A percentile compares a stretch with the other conserved stretches of the same genome.
Conservation (phyloP, 2,113 vertebrate species). For the Herpetotheres cachinnans region DNA sequence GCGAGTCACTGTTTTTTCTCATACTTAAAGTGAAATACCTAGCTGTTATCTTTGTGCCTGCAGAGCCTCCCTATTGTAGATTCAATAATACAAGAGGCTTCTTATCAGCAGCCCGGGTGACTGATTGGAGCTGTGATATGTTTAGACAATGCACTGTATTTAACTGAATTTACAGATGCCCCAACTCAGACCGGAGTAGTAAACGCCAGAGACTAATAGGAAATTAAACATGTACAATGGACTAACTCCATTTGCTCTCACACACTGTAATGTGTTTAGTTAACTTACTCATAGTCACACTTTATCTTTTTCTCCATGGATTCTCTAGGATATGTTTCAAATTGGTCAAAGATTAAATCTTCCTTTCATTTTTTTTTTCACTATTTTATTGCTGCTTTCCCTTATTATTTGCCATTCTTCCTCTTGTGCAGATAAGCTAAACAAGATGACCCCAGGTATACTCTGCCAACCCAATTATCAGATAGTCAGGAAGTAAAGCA, state of each 20-base stretch:
- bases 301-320: slow-evolving; percentile 80
- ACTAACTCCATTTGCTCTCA: slow-evolving; percentile 82
- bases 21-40: slow-evolving; percentile 85
- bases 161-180: slow-evolving; percentile 90
- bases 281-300: slow-evolving; percentile 80
- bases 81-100: slow-evolving; percentile 89
- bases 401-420: slow-evolving; percentile 70
- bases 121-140: slow-evolving; percentile 88
- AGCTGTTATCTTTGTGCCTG: slow-evolving; percentile 84
- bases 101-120: slow-evolving; percentile 85
- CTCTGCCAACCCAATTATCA: slow-evolving; percentile 75
- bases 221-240: slow-evolving; percentile 90
- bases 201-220: slow-evolving; percentile 84
- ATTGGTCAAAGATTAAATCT: slow-evolving; percentile 83
- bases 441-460: slow-evolving; percentile 69
- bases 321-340: slow-evolving; percentile 81
- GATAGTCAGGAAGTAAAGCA: slow-evolving; percentile 62
- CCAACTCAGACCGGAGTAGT: slow-evolving; percentile 74
- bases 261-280: slow-evolving; percentile 79
- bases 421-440: slow-evolving; percentile 71
- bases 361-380: slow-evolving; percentile 71
- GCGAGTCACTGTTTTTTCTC: slow-evolving; percentile 60
- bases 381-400: slow-evolving; percentile 71
- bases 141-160: slow-evolving; percentile 90
- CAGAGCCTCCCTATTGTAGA: slow-evolving; percentile 87